phyloP scores from a whole-genome alignment of 2,888 invertebrate genomes.

The Tachina lurida region DNA sequence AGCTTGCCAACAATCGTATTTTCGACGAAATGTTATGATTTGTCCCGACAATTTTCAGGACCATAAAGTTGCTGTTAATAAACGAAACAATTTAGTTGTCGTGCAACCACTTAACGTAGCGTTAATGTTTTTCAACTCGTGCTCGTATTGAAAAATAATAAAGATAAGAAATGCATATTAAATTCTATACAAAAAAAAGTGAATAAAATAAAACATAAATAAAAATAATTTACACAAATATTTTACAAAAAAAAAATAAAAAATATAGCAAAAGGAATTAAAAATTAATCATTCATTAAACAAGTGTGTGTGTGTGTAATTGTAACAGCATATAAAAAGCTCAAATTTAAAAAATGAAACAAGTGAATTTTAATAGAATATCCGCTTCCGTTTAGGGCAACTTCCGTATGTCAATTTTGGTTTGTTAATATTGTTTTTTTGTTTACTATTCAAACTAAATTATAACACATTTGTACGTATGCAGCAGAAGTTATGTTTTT shows the following conservation, averaged over 20 bases:
- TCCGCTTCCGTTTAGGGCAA: slow-evolving; percentile 71
- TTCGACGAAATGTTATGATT: slow-evolving; percentile 73
- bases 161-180: slow-evolving; percentile 45
- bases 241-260: slow-evolving; percentile 4
- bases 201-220: neutral
- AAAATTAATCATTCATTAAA: slow-evolving; percentile 15
- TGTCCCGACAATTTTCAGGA: slow-evolving; percentile 75
- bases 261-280: neutral
- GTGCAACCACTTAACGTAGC: slow-evolving; percentile 82
- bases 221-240: slow-evolving; percentile 20
- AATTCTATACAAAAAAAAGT: slow-evolving; percentile 18
- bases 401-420: slow-evolving; percentile 68
- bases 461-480: neutral
- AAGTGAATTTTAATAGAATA: slow-evolving; percentile 72
- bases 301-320: slow-evolving; percentile 29
- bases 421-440: slow-evolving; percentile 60
- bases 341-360: slow-evolving; percentile 41
- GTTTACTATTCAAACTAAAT: slow-evolving; percentile 6
- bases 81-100: slow-evolving; percentile 80
- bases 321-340: slow-evolving; percentile 3
- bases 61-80: slow-evolving; percentile 70
- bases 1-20: slow-evolving; percentile 60
- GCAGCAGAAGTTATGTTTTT: neutral
- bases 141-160: slow-evolving; percentile 45
- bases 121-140: slow-evolving; percentile 76